Percentiles rank a stretch among this genome's conserved stretches.
These are phyloP conservation scores for Eulemur rubriventer DNA, from an alignment of 2,797 vertebrate species.

Conservation along the genomic window DNA sequence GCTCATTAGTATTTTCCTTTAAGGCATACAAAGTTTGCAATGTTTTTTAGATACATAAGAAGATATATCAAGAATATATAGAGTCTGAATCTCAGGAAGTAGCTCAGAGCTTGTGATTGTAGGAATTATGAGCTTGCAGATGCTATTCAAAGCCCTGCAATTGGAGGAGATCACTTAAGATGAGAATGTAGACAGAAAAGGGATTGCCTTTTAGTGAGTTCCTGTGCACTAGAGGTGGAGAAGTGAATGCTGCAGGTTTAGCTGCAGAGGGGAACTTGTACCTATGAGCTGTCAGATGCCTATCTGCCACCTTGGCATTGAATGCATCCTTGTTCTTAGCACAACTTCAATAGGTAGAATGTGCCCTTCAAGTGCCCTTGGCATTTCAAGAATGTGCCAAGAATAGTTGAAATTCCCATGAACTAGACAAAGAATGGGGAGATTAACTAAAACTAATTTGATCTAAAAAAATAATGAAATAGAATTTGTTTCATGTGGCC, in stretches of 20 bases:
- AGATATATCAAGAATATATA: not conserved
- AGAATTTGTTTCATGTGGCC: not conserved
- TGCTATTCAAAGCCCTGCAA: not conserved
- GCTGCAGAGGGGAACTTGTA: not conserved
- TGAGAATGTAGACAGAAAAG: not conserved
- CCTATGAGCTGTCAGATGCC: too few species aligned
- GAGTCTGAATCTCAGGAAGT: not conserved
- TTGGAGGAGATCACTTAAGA: not conserved
- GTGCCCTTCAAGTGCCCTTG: not conserved
- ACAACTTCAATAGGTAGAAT: not conserved
- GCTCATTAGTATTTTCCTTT: not conserved
- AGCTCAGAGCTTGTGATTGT: not conserved
- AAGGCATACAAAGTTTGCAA: not conserved
- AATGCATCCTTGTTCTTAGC: not conserved
- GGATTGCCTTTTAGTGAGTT: not conserved
- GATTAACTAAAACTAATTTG: not conserved
- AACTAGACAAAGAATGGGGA: not conserved
- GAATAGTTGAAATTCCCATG: not conserved
- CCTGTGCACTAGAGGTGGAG: rapidly evolving
- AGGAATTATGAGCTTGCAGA: not conserved
- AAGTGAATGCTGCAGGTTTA: not conserved
- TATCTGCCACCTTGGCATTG: not conserved
- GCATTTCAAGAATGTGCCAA: not conserved
- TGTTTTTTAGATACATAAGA: not conserved
- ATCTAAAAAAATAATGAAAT: not conserved